Conservation (phyloP, 2,888 invertebrate species). For the Drosophila picticornis region DNA sequence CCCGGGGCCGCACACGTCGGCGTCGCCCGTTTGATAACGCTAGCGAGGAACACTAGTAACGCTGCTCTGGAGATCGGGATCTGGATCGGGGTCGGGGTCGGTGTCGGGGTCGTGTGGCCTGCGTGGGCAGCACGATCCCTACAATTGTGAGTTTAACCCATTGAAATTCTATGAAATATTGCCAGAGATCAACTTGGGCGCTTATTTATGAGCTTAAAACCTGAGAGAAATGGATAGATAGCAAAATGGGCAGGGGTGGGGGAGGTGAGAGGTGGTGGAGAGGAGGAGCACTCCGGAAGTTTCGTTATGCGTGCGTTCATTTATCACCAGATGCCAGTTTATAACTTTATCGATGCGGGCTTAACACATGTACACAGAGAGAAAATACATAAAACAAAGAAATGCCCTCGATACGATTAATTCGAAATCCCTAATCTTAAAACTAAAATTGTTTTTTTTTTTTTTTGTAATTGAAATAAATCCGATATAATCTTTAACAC, state of each 20-base stretch:
- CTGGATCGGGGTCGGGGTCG: background rate
- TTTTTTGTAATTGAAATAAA: background rate
- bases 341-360: slow-evolving; percentile 73
- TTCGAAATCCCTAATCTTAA: background rate
- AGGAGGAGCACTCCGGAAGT: slow-evolving; percentile 59
- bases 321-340: slow-evolving; percentile 63
- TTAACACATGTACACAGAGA: slow-evolving; percentile 4
- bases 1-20: slow-evolving; percentile 65
- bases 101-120: slow-evolving; percentile 24
- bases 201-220: slow-evolving; percentile 54
- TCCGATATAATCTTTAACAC: background rate
- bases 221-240: background rate
- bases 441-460: rapidly evolving
- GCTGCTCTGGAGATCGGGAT: slow-evolving; percentile 3
- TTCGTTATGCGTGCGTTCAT: slow-evolving; percentile 44
- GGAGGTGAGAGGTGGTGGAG: background rate
- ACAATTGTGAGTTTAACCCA: slow-evolving; percentile 2
- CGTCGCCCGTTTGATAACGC: slow-evolving; percentile 48
- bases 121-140: slow-evolving; percentile 56
- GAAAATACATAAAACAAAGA: background rate
- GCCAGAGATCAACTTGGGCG: slow-evolving; percentile 11
- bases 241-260: background rate
- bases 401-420: background rate
- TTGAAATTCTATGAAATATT: slow-evolving; percentile 35
- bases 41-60: slow-evolving; percentile 22